Conservation (phyloP, 2,888 invertebrate species). For the Biston stratarius region DNA sequence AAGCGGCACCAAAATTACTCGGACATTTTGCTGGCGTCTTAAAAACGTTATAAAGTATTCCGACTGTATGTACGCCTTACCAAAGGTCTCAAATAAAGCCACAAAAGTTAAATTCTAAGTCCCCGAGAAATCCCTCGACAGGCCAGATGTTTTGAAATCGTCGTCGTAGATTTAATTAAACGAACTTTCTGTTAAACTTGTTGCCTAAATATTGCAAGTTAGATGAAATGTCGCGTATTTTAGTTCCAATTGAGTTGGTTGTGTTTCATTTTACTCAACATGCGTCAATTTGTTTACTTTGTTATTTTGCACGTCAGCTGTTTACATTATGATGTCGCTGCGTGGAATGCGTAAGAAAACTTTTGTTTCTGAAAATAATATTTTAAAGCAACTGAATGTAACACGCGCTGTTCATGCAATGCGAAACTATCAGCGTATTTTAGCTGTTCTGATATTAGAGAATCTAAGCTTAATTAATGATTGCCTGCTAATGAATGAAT, state of each 20-base stretch:
- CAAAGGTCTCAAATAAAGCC: constrained; percentile 52
- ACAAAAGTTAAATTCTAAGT: constrained; percentile 54
- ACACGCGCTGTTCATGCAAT: background rate
- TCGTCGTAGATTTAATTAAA: constrained; percentile 73
- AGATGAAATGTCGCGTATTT: constrained; percentile 28
- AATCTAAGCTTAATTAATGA: too few relatives aligned
- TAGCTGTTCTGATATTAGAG: too few relatives aligned
- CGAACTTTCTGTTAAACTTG: constrained; percentile 64
- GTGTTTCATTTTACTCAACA: constrained; percentile 21
- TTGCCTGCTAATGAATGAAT: too few relatives aligned
- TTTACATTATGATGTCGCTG: constrained; percentile 1
- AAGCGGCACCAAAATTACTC: background rate
- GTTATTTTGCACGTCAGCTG: constrained; percentile 6
- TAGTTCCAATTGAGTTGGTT: constrained; percentile 29
- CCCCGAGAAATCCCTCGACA: constrained; percentile 41
- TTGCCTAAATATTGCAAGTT: constrained; percentile 60
- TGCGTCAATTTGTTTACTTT: constrained; percentile 14
- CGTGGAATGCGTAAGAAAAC: constrained; percentile 3
- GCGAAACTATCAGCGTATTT: too few relatives aligned
- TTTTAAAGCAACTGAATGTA: too few relatives aligned
- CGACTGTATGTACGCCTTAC: constrained; percentile 16
- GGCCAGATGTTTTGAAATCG: constrained; percentile 72
- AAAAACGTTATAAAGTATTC: constrained; percentile 12
- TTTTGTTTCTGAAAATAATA: background rate
- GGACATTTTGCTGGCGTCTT: constrained; percentile 3